These are phyloP conservation scores for Chionoecetes opilio DNA, from an alignment of 1,140 invertebrate species.

Conservation along the genomic window DNA sequence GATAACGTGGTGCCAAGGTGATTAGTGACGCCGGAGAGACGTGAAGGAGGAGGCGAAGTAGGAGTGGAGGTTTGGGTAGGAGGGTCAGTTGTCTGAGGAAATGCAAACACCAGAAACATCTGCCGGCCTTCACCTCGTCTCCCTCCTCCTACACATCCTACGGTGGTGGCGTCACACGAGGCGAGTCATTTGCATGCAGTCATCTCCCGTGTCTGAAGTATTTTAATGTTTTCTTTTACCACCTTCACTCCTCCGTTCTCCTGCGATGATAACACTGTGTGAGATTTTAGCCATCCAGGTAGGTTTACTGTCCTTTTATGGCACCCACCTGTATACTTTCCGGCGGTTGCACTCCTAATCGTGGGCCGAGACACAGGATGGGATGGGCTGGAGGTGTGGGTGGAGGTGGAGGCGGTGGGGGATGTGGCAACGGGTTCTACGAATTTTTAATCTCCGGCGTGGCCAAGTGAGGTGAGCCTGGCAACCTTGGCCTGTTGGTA, in stretches of 20 bases:
- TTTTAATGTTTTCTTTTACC: not conserved
- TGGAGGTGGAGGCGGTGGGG: not conserved
- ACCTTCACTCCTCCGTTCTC: not conserved
- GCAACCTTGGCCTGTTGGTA: not conserved
- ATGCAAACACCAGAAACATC: not conserved
- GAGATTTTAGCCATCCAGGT: too few relatives aligned
- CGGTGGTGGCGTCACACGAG: too few relatives aligned
- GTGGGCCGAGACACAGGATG: not conserved
- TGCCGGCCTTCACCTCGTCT: not conserved
- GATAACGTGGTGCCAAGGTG: constrained; percentile 13
- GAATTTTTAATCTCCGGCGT: not conserved
- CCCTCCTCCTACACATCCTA: not conserved
- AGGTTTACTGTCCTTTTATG: not conserved
- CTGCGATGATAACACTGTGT: too few relatives aligned
- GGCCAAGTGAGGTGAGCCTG: not conserved
- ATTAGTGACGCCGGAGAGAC: constrained; percentile 6
- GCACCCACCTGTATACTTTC: not conserved
- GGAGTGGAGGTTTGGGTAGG: not conserved
- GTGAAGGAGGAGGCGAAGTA: not conserved
- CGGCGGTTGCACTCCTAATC: not conserved
- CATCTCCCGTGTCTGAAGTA: not conserved
- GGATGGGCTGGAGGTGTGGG: not conserved
- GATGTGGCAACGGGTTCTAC: not conserved
- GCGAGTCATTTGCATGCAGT: not conserved
- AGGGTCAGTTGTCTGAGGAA: not conserved